Percentiles rank a stretch among this genome's conserved stretches.
These are phyloP conservation scores for Saccostrea cuccullata DNA, from an alignment of 1,140 invertebrate species.

Conservation along the genomic window DNA sequence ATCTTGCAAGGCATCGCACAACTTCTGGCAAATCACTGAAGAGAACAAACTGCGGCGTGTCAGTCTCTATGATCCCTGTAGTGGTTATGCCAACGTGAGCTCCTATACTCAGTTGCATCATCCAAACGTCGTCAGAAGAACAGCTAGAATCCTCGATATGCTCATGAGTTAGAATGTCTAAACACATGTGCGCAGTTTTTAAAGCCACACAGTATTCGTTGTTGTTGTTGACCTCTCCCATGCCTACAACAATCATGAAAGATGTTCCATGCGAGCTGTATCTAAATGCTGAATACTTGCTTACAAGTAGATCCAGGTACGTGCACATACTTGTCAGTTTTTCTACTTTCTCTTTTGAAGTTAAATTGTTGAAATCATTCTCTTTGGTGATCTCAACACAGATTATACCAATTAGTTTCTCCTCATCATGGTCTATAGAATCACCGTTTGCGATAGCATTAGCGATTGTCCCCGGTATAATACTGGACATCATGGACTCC, in stretches of 20 bases:
- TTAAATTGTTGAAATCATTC: not conserved
- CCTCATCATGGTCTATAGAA: not conserved
- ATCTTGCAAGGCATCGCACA: slow-evolving; percentile 32
- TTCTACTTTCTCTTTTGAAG: slow-evolving; percentile 14
- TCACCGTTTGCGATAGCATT: slow-evolving; percentile 27
- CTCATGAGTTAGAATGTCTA: slow-evolving; percentile 45
- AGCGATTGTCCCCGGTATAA: slow-evolving; percentile 34
- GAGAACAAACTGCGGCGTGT: slow-evolving; percentile 56
- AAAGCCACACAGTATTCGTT: not conserved
- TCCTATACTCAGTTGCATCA: slow-evolving; percentile 50
- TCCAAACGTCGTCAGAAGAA: not conserved
- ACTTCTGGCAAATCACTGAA: slow-evolving; percentile 57
- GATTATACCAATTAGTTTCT: not conserved
- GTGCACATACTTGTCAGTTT: slow-evolving; percentile 19
- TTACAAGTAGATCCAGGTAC: slow-evolving; percentile 29
- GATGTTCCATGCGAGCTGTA: slow-evolving; percentile 10
- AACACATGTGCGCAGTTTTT: slow-evolving; percentile 45
- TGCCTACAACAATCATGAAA: slow-evolving; percentile 39
- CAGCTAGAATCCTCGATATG: not conserved
- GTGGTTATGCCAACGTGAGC: slow-evolving; percentile 52
- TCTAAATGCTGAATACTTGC: slow-evolving; percentile 25
- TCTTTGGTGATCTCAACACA: not conserved
- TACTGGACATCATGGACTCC: slow-evolving; percentile 38
- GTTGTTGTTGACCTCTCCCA: slow-evolving; percentile 28
- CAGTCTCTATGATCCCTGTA: slow-evolving; percentile 46